Conservation (phyloP, 53 echinoderm and acorn worm species). For the Pentamera pediparva region DNA sequence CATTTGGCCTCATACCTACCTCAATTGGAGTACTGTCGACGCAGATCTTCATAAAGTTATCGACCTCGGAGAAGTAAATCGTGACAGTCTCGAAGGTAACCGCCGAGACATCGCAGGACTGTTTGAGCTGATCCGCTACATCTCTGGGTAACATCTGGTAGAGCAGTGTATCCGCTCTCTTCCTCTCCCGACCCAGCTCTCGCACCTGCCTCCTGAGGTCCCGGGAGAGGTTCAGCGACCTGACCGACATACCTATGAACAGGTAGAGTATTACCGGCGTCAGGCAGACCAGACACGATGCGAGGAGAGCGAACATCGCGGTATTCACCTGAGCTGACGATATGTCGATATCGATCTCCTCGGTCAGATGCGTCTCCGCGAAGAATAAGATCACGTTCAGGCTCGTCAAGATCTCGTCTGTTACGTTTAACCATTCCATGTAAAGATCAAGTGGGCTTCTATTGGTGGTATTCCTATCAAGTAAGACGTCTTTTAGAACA, state of each 20-base stretch:
- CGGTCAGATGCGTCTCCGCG: neutral
- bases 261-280: neutral
- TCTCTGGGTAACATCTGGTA: constrained; percentile 22
- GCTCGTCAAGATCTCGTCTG: neutral
- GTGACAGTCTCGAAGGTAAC: constrained; percentile 13
- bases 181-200: neutral
- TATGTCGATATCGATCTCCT: constrained; percentile 6
- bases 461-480: neutral
- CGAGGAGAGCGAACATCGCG: neutral
- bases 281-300: neutral
- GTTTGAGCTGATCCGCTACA: constrained; percentile 9
- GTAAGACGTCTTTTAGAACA: neutral
- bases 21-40: constrained; percentile 5
- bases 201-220: neutral
- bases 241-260: neutral
- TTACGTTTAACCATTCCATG: neutral
- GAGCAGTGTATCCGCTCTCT: neutral
- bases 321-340: neutral
- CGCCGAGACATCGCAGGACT: neutral
- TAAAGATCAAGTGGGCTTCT: neutral
- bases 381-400: neutral
- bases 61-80: constrained; percentile 16
- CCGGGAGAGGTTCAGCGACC: neutral
- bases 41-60: constrained; percentile 17
- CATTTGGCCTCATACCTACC: too few relatives aligned